phyloP scores from a whole-genome alignment of 2,113 vertebrate genomes.

The Anguilla rostrata region DNA sequence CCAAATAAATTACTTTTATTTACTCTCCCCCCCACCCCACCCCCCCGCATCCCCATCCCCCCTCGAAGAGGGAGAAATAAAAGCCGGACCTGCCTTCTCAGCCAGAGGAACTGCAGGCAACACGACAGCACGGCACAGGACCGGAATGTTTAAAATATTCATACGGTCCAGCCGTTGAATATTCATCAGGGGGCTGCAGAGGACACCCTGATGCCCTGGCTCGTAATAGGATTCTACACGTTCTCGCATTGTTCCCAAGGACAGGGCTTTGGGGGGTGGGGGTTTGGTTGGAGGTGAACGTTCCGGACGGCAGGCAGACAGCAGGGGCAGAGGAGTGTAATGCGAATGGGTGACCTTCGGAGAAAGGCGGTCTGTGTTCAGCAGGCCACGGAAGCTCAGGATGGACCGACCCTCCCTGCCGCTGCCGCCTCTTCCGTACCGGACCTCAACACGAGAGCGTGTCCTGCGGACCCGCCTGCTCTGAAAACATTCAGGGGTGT shows the following conservation, averaged over 20 bases:
- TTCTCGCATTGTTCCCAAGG: constrained; percentile 61
- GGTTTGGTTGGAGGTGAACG: constrained; percentile 36
- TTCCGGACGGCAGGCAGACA: constrained; percentile 28
- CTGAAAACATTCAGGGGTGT: too few species aligned
- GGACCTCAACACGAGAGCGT: neutral
- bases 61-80: too few species aligned
- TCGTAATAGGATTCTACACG: constrained; percentile 59
- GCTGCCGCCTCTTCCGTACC: neutral
- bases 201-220: constrained; percentile 50
- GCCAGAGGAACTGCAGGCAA: constrained; percentile 38
- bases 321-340: constrained; percentile 40
- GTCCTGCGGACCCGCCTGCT: too few species aligned
- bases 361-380: constrained; percentile 31
- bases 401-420: constrained; percentile 20
- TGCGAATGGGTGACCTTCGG: constrained; percentile 41
- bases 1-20: constrained; percentile 45
- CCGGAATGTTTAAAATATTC: constrained; percentile 63
- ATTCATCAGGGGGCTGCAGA: constrained; percentile 59
- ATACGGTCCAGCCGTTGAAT: constrained; percentile 53
- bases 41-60: too few species aligned
- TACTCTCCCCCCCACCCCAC: too few species aligned
- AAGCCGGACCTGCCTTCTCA: too few species aligned
- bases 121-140: constrained; percentile 20
- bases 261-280: constrained; percentile 37
- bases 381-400: constrained; percentile 32